Evolutionary conservation across 2,113 vertebrate genomes (phyloP).

Genomic region (Psettodes erumei): DNA sequence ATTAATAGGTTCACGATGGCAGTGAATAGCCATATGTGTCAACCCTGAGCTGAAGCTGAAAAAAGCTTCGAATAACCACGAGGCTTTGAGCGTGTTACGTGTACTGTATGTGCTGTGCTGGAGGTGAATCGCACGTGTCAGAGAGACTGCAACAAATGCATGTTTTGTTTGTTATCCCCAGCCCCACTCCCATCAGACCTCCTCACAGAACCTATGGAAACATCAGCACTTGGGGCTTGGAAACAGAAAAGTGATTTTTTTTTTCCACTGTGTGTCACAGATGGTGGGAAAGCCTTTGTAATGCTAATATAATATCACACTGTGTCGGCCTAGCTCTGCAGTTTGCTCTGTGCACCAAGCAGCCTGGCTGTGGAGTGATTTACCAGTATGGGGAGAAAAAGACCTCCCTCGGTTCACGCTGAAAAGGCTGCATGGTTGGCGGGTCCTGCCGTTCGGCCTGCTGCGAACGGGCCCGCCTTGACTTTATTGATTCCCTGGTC

Average conservation of each 20-base stretch:
- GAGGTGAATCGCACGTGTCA: slow-evolving; percentile 52
- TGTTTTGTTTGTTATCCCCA: slow-evolving; percentile 62
- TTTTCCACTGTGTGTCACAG: slow-evolving; percentile 78
- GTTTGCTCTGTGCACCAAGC: slow-evolving; percentile 74
- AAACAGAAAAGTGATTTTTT: slow-evolving; percentile 76
- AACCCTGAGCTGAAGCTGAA: slow-evolving; percentile 28
- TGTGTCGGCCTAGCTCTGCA: slow-evolving; percentile 79
- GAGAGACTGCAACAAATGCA: slow-evolving; percentile 54
- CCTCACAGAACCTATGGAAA: slow-evolving; percentile 78
- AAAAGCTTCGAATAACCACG: slow-evolving; percentile 28
- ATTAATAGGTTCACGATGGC: slow-evolving; percentile 25
- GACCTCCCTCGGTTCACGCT: slow-evolving; percentile 78
- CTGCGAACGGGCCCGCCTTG: slow-evolving; percentile 70
- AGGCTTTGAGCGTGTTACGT: slow-evolving; percentile 16
- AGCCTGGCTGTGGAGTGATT: slow-evolving; percentile 81
- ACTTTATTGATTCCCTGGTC: slow-evolving; percentile 75
- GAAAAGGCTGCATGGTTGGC: slow-evolving; percentile 76
- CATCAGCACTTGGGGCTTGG: slow-evolving; percentile 72
- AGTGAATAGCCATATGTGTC: slow-evolving; percentile 36
- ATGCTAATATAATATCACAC: slow-evolving; percentile 88
- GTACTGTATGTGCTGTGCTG: slow-evolving; percentile 27
- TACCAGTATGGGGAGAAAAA: slow-evolving; percentile 80
- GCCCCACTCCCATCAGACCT: slow-evolving; percentile 58
- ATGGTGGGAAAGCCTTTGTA: slow-evolving; percentile 86
- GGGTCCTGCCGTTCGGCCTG: slow-evolving; percentile 71